Percentiles rank a stretch among this genome's conserved stretches.
Evolutionary conservation across 2,888 invertebrate species (phyloP).

Genomic region (Drosophila seclusa): DNA sequence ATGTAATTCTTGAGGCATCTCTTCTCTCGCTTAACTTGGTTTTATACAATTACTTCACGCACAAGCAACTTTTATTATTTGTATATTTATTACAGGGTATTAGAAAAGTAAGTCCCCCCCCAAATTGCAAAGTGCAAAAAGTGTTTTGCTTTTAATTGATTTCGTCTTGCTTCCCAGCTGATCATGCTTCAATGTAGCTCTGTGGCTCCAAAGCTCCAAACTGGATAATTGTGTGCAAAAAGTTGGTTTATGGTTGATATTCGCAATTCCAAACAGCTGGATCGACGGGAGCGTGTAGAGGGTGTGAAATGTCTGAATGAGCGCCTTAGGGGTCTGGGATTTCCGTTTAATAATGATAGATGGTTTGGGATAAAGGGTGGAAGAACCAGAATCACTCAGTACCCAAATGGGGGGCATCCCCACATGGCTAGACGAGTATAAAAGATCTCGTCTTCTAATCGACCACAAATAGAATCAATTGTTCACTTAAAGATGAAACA

Average conservation of each 20-base stretch:
- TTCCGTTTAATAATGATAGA: conserved; percentile 42
- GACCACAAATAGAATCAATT: conserved; percentile 43
- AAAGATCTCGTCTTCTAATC: conserved; percentile 38
- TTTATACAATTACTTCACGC: not conserved
- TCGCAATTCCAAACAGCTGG: not conserved
- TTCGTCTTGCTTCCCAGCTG: not conserved
- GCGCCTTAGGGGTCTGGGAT: conserved; percentile 38
- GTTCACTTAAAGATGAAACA: conserved; percentile 61
- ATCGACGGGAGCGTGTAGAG: not conserved
- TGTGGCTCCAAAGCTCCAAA: conserved; percentile 35
- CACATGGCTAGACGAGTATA: conserved; percentile 46
- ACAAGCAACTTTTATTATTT: not conserved
- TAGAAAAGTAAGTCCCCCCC: conserved; percentile 42
- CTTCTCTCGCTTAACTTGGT: not conserved
- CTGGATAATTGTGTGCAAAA: conserved; percentile 24
- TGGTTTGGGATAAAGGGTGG: conserved; percentile 28
- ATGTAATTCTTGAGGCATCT: not conserved
- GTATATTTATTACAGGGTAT: conserved; percentile 20
- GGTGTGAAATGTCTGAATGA: conserved; percentile 16
- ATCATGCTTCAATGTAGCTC: conserved; percentile 34
- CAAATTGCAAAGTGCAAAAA: conserved; percentile 3
- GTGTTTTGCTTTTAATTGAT: conserved; percentile 32
- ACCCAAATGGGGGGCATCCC: conserved; percentile 51
- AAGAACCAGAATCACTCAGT: conserved; percentile 17
- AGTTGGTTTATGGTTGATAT: conserved; percentile 2